A percentile compares a stretch with the other conserved stretches of the same genome.
Conservation (phyloP, 2,113 vertebrate genomes). For the Oncorhynchus gorbuscha region DNA sequence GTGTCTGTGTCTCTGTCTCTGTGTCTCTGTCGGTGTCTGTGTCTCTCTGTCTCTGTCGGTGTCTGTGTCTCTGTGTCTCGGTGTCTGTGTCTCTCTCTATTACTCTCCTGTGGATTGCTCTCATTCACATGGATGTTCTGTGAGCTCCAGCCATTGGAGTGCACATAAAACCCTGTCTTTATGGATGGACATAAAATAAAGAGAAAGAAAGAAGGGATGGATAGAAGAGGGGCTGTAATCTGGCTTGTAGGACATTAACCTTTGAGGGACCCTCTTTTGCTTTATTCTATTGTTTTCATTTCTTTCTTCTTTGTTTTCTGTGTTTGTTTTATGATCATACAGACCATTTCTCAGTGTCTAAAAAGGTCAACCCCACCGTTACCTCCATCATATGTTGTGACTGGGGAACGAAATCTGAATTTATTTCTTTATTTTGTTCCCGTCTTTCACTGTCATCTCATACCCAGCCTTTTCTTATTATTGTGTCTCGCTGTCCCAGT, state of each 20-base stretch:
- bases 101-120: conserved; percentile 55
- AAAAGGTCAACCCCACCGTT: conserved; percentile 63
- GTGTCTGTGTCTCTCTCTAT: conserved; percentile 39
- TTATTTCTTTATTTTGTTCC: conserved; percentile 36
- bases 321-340: conserved; percentile 53
- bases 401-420: conserved; percentile 65
- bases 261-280: conserved; percentile 54
- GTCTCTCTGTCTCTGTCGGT: neutral
- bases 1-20: neutral
- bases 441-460: conserved; percentile 24
- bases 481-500: conserved; percentile 25
- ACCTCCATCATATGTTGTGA: conserved; percentile 63
- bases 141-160: conserved; percentile 69
- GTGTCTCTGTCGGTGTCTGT: accelerated
- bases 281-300: conserved; percentile 53
- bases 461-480: conserved; percentile 46
- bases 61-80: neutral
- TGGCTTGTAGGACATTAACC: conserved; percentile 67
- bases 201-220: conserved; percentile 55
- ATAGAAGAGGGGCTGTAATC: conserved; percentile 65
- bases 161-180: conserved; percentile 77
- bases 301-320: neutral
- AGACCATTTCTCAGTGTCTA: conserved; percentile 54
- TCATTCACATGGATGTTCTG: conserved; percentile 74
- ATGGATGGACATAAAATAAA: conserved; percentile 71